phyloP scores from a whole-genome alignment of 92 coral and sea anemone species.

The Epizoanthus stellaris region DNA sequence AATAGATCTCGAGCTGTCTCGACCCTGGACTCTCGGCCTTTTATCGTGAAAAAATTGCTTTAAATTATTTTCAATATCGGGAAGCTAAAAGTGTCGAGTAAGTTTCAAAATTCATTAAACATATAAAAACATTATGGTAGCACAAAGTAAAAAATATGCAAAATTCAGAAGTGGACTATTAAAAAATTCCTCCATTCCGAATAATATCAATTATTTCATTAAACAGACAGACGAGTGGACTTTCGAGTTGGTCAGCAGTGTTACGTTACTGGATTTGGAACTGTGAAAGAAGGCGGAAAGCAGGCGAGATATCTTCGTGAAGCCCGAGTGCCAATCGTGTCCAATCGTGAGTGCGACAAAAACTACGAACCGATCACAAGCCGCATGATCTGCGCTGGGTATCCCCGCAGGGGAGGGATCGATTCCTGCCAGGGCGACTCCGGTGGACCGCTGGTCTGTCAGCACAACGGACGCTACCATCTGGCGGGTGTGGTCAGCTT shows the following conservation, averaged over 20 bases:
- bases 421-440: constrained; percentile 83
- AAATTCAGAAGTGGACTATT: too few species aligned
- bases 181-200: too few species aligned
- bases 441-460: constrained; percentile 82
- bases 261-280: constrained; percentile 70
- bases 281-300: constrained; percentile 38
- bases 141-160: too few species aligned
- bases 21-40: too few species aligned
- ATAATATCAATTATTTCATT: neutral
- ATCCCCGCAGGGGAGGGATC: constrained; percentile 48
- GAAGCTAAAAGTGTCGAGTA: too few species aligned
- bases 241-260: constrained; percentile 61
- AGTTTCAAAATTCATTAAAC: too few species aligned
- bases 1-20: too few species aligned
- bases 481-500: constrained; percentile 73
- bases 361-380: constrained; percentile 46
- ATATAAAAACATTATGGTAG: too few species aligned
- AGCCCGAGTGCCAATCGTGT: constrained; percentile 58
- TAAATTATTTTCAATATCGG: too few species aligned
- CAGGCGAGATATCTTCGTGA: constrained; percentile 57
- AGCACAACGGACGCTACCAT: constrained; percentile 46
- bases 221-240: constrained; percentile 18
- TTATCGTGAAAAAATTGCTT: too few species aligned
- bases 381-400: constrained; percentile 73
- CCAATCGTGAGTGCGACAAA: constrained; percentile 20